phyloP scores from a whole-genome alignment of 1,140 invertebrate genomes.

The Achroia grisella region DNA sequence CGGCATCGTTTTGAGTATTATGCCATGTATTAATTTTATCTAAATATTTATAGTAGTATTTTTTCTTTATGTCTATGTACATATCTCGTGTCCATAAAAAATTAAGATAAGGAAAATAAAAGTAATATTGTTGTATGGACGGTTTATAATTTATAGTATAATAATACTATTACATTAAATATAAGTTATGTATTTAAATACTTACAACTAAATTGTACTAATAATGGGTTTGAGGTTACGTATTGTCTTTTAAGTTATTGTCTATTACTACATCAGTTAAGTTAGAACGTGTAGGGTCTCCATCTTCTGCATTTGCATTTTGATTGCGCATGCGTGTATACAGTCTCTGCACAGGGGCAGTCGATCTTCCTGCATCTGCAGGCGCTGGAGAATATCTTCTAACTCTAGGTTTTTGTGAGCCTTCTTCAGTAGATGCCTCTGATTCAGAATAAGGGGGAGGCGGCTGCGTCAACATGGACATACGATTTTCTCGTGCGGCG shows the following conservation, averaged over 20 bases:
- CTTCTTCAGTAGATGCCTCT: conserved; percentile 25
- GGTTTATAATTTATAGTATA: not conserved
- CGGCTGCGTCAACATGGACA: conserved; percentile 52
- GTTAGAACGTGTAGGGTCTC: conserved; percentile 44
- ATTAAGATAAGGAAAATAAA: too few species aligned
- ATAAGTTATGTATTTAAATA: conserved; percentile 32
- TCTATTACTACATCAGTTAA: conserved; percentile 64
- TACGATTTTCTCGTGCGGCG: conserved; percentile 57
- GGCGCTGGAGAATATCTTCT: conserved; percentile 61
- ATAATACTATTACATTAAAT: conserved; percentile 13
- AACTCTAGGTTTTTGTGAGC: conserved; percentile 31
- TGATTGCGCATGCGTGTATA: conserved; percentile 58
- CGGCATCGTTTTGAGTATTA: too few species aligned
- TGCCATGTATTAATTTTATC: too few species aligned
- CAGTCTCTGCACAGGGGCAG: conserved; percentile 52
- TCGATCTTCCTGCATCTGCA: conserved; percentile 32
- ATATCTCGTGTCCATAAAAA: too few species aligned
- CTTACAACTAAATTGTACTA: conserved; percentile 39
- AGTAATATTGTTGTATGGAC: too few species aligned
- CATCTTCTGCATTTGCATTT: conserved; percentile 42
- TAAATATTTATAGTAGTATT: too few species aligned
- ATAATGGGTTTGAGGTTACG: conserved; percentile 47
- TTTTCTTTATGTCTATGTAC: too few species aligned
- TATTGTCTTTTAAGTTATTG: conserved; percentile 51
- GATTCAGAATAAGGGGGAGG: conserved; percentile 61